Evolutionary conservation across 2,888 invertebrate species (phyloP), one percentile per base, ranked within the genome.

Genomic region (Steinernema scapterisci): DNA sequence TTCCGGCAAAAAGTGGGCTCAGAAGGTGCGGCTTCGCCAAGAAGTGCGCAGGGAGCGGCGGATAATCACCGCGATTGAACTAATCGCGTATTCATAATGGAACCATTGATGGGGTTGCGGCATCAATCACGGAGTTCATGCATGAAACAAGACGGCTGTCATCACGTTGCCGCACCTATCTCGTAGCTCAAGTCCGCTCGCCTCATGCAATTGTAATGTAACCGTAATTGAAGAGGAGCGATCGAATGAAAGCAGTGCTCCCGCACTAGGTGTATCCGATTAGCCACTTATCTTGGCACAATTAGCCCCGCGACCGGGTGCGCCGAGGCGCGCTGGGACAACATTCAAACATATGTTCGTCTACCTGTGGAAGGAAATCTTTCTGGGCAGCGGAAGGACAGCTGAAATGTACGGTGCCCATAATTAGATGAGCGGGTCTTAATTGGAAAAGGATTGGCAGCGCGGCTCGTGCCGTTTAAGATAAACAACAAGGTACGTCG

Each of bases 121-220:
- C 63, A 63, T 63, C 63, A 63, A 63, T 63, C 63, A 63, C 63
- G 38, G 63, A 63, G 63, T 63, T 63, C 63, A 63, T 63, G 63
- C 63, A 63, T 63, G 63, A 63, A 63, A 63, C 63, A 63, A 63
- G 63, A 31, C 13, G 63, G 31, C 16, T 27, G 63, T 31, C 63
- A 63, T 63, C 63, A 31, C 63, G 63, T 6, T 63, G 63, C 31
- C 63, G 63, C 63, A 63, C 63, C 63, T 63, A 63, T 63, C 63
- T 63, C 31, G 52, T 19, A 19, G 52, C 38, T 38, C 38, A 9
- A 38, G 38, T 21, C 52, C 31, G 9, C 5, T 38, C 3, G 31
- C 23, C 27, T 31, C 63, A 63, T 63, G 63, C 63, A 63, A 63
- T 63, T 63, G 63, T 63, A 63, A 63, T 63, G 63, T 31, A 31